Conservation (phyloP, 2,113 vertebrate genomes). For the Hippocampus abdominalis region DNA sequence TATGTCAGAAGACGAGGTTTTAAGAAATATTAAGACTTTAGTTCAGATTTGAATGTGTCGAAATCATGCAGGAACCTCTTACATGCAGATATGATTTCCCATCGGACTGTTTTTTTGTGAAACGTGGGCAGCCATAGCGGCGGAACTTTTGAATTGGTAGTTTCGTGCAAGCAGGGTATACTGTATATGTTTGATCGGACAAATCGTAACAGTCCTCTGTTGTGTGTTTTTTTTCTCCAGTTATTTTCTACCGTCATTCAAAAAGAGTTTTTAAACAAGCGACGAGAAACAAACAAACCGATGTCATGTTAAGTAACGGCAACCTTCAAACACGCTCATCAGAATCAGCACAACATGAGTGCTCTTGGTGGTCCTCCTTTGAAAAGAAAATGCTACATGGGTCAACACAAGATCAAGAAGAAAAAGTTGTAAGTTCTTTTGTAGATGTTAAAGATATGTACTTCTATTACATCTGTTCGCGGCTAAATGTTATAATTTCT, state of each 20-base stretch:
- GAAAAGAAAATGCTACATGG: slow-evolving; percentile 71
- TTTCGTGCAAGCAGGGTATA: background rate
- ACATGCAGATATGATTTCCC: background rate
- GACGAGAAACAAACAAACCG: background rate
- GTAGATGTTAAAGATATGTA: background rate
- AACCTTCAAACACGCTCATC: slow-evolving; percentile 3
- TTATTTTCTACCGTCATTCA: background rate
- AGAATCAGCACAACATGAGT: slow-evolving; percentile 39
- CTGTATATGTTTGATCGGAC: background rate
- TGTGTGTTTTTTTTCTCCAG: background rate
- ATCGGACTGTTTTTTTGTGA: slow-evolving; percentile 44
- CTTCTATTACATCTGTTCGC: background rate
- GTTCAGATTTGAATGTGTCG: too few relatives aligned
- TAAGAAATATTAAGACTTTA: too few relatives aligned
- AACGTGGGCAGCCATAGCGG: slow-evolving; percentile 19
- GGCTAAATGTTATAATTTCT: background rate
- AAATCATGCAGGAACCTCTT: slow-evolving; percentile 9
- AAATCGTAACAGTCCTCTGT: background rate
- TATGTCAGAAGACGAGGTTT: too few relatives aligned
- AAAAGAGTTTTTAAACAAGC: background rate
- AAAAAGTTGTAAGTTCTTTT: slow-evolving; percentile 48
- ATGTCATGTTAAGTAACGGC: slow-evolving; percentile 36
- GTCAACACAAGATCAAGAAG: slow-evolving; percentile 69
- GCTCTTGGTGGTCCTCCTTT: slow-evolving; percentile 18
- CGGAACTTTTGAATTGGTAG: slow-evolving; percentile 50